A percentile compares a stretch with the other conserved stretches of the same genome.
Conservation (phyloP, 1,140 invertebrate genomes). For the Eupristina koningsbergeri region DNA sequence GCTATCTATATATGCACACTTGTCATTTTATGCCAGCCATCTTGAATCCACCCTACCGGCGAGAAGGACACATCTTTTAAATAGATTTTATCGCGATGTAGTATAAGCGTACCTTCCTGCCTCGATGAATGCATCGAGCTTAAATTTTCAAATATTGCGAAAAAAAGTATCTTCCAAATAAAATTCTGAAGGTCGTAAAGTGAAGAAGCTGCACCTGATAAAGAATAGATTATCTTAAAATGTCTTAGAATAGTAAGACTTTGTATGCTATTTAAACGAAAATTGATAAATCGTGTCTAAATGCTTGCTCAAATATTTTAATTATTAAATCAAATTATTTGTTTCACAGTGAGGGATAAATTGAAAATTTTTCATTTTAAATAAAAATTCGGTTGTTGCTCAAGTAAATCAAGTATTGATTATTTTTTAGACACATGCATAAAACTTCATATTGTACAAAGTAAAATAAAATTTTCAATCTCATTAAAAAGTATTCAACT, state of each 20-base stretch:
- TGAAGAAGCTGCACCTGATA: not conserved
- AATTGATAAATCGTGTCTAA: not conserved
- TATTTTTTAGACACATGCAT: not conserved
- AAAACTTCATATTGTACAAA: not conserved
- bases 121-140: not conserved
- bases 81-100: not conserved
- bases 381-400: not conserved
- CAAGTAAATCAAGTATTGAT: not conserved
- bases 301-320: not conserved
- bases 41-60: no score
- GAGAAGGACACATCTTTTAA: not conserved
- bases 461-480: not conserved
- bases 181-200: not conserved
- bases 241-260: not conserved
- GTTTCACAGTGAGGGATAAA: not conserved
- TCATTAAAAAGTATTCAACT: not conserved
- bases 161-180: not conserved
- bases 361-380: not conserved
- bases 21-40: not conserved
- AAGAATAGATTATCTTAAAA: not conserved
- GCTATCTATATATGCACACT: slow-evolving; percentile 22
- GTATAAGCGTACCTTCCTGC: not conserved
- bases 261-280: not conserved
- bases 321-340: not conserved
- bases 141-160: not conserved